Percentiles rank a stretch among this genome's conserved stretches.
phyloP scores from a whole-genome alignment of 2,113 vertebrate species.

The Corynorhinus townsendii region DNA sequence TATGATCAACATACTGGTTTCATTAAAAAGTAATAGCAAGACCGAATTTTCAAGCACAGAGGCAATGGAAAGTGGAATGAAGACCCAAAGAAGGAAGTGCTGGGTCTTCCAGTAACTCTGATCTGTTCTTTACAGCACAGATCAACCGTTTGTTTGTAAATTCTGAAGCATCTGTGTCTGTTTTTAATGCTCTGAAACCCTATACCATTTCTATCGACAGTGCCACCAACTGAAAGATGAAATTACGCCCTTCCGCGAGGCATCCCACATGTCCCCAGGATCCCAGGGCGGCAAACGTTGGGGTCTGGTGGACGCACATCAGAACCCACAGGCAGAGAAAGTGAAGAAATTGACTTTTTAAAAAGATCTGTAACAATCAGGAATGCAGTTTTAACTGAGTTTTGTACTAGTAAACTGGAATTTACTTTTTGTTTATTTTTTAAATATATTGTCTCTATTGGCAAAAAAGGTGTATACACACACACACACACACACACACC shows the following conservation, averaged over 20 bases:
- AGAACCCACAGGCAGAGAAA: background rate
- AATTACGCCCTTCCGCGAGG: background rate
- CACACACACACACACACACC: too few relatives aligned
- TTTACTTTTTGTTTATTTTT: background rate
- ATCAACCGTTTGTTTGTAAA: background rate
- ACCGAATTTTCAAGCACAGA: background rate
- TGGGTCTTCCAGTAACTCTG: background rate
- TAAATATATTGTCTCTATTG: too few relatives aligned
- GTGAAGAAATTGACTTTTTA: background rate
- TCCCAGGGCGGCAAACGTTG: background rate
- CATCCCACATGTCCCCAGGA: too few relatives aligned
- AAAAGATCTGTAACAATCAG: background rate
- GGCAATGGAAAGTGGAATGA: background rate
- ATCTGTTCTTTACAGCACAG: background rate
- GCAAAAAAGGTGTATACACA: too few relatives aligned
- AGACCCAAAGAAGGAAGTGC: background rate
- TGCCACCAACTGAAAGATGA: background rate
- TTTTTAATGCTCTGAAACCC: background rate
- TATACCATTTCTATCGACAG: background rate
- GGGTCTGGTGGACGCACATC: background rate
- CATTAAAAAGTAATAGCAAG: conserved; percentile 50
- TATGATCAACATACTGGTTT: conserved; percentile 45
- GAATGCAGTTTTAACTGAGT: background rate
- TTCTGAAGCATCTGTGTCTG: background rate
- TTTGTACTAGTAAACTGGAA: background rate